phyloP scores from a whole-genome alignment of 2,888 invertebrate genomes.

The Limenitis camilla region DNA sequence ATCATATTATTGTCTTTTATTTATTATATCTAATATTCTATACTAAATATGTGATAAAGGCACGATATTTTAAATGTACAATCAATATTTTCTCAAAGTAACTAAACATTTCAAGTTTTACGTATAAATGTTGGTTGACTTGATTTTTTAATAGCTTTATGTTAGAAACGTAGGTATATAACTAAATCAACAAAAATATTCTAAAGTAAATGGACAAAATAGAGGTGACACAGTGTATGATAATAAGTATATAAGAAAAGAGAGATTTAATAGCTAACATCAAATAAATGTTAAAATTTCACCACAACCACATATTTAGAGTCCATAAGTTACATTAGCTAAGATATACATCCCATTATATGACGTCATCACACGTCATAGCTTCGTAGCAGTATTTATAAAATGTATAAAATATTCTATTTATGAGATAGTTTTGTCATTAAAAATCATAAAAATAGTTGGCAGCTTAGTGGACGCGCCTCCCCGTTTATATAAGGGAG shows the following conservation, averaged over 20 bases:
- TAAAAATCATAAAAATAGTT: slow-evolving; percentile 53
- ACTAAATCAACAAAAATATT: no score
- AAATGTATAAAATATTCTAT: slow-evolving; percentile 33
- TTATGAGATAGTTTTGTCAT: slow-evolving; percentile 43
- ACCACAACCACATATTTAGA: background rate
- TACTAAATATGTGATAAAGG: no score
- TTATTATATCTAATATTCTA: no score
- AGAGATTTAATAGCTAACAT: background rate
- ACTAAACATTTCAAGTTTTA: no score
- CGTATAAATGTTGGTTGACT: no score
- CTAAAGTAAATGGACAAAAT: no score
- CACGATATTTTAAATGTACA: no score
- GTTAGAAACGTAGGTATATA: no score
- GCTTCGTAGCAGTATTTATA: slow-evolving; percentile 8
- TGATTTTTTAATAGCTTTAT: no score
- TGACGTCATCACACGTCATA: slow-evolving; percentile 18
- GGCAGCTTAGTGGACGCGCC: slow-evolving; percentile 36
- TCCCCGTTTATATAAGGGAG: slow-evolving; percentile 11
- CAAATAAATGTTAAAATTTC: slow-evolving; percentile 8
- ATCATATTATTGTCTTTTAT: no score
- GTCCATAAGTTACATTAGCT: slow-evolving; percentile 2
- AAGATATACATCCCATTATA: slow-evolving; percentile 1
- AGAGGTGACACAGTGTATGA: background rate
- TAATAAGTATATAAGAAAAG: background rate
- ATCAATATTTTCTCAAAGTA: no score